Evolutionary conservation across 2,797 vertebrate genomes (phyloP).

Genomic region (Spinus olivaceus): DNA sequence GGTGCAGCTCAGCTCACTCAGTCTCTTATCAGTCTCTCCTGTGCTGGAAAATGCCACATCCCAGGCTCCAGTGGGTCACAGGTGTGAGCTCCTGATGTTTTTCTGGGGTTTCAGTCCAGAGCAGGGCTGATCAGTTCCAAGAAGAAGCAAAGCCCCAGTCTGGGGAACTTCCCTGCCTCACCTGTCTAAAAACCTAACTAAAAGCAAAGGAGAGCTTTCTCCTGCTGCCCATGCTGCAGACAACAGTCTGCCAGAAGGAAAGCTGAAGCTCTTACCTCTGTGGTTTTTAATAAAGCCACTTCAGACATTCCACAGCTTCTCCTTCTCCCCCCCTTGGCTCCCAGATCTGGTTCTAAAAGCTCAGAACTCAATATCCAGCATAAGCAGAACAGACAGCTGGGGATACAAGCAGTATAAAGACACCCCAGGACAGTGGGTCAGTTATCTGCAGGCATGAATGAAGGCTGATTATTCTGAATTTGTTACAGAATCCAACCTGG

Average conservation of each 20-base stretch:
- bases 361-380: background rate
- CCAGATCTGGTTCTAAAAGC: background rate
- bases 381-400: background rate
- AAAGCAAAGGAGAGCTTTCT: background rate
- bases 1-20: background rate
- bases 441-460: background rate
- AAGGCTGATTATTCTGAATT: background rate
- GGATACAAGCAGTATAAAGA: background rate
- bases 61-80: too few relatives aligned
- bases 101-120: background rate
- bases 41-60: background rate
- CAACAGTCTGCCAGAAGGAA: background rate
- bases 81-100: background rate
- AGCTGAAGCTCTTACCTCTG: background rate
- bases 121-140: background rate
- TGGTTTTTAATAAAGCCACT: background rate
- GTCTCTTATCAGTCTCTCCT: background rate
- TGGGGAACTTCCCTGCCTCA: background rate
- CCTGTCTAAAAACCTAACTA: background rate
- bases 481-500: fast-evolving
- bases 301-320: background rate
- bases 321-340: background rate
- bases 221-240: background rate
- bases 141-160: background rate
- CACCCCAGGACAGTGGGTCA: background rate